phyloP scores from a whole-genome alignment of 2,113 vertebrate genomes.

The Eulacestoma nigropectus region DNA sequence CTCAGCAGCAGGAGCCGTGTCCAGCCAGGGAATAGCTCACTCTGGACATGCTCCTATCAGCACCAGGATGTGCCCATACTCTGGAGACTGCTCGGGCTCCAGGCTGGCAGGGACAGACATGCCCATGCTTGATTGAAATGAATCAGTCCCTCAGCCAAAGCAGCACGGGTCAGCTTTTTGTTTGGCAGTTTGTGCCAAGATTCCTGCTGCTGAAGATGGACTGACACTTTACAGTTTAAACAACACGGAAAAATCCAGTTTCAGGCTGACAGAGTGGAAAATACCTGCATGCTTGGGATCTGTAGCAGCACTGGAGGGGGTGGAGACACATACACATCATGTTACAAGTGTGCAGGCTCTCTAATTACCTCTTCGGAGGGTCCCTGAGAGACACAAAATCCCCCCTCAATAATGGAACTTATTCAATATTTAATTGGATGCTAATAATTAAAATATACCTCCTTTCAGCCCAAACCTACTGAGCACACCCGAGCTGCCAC shows the following conservation, averaged over 20 bases:
- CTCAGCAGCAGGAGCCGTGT: neutral
- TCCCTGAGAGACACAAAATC: conserved; percentile 24
- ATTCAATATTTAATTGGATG: conserved; percentile 57
- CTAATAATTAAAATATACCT: conserved; percentile 62
- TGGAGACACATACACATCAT: neutral
- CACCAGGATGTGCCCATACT: neutral
- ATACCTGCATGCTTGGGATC: neutral
- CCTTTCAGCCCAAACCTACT: conserved; percentile 6
- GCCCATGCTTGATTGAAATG: neutral
- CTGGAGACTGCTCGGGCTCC: neutral
- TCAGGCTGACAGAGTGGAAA: neutral
- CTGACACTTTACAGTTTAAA: neutral
- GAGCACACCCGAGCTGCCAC: neutral
- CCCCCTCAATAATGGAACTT: conserved; percentile 40
- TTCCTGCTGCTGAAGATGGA: neutral
- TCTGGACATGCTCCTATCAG: neutral
- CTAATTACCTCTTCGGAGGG: conserved; percentile 46
- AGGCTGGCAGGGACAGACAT: neutral
- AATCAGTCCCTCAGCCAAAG: neutral
- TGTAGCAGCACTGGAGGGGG: neutral
- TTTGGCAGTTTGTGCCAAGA: neutral
- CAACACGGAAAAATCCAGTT: neutral
- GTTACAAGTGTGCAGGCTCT: conserved; percentile 11
- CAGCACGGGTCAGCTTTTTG: neutral
- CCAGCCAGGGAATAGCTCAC: neutral